Evolutionary conservation across 2,797 vertebrate genomes (phyloP), one percentile per base, ranked within the genome.

Genomic region (Tiaroga cobitis): DNA sequence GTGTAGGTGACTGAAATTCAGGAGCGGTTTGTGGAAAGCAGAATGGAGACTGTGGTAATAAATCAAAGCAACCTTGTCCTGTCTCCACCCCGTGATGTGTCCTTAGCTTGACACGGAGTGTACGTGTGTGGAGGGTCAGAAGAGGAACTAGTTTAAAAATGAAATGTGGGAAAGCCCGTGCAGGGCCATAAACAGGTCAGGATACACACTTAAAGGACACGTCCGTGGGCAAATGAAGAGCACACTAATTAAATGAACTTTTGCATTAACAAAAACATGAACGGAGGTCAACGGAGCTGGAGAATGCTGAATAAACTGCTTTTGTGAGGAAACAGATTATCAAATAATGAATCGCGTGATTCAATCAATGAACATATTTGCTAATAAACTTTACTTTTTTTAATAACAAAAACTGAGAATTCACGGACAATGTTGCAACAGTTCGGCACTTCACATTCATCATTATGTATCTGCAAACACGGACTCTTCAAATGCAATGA

Each of bases 1-100:
- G 87, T 84, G 89, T 89, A 87, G 46, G 67, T 86, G 49, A 92
- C 90, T 93, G 91, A 91, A 94, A 93, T 93, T 92, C 82, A 91
- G 90, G 88, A 90, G 87, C 90, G 86, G 87, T 29, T 76, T 51
- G 32, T 74, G 81, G 74, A 91, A 88, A 68, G 86, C 89, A 90
- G 85, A 87, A 88, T 65, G 26, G 86, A 91, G 88, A 90, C 88
- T 86, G 88, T 75, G 86, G 90, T 91, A 93, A 94, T 95, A 93
- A 93, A 95, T 95, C 94, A 94, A 88, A 87, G 67, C 86, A 15
- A 86, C 88, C 84, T 74, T 83, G 83, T 86, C 79, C 67, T 87
- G 81, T 84, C 85, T 89, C 41, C 59, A 78, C 41, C 74, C 75
- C 10, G 46, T 77, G 74, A 80, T 79, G 79, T 59, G 78, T 86